Evolutionary conservation across 1,140 invertebrate species (phyloP), one percentile per base, ranked within the genome.

Genomic region (Drosophila suzukii): DNA sequence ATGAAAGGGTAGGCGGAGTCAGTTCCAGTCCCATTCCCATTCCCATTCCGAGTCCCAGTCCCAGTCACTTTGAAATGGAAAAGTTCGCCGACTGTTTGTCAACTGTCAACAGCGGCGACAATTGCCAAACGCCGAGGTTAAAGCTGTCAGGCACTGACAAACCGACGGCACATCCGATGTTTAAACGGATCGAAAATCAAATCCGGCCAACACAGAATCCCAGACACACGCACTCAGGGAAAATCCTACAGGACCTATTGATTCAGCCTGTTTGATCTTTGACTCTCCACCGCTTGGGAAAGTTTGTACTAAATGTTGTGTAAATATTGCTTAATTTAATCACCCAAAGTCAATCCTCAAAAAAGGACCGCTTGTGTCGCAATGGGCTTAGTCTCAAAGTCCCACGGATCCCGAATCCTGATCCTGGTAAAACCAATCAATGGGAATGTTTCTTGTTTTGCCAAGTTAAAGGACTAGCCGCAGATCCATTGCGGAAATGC

Each of bases 301-400:
- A 85, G 75, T 85, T 68, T 65, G 50, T 62, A 55, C 46, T 71
- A 63, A 73, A 55, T 57, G 17, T 79, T 89, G 76, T 62, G 58
- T 62, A 83, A 83, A 86, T 86, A 86, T 86, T 86, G 59, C 82
- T 50, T 79, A 86, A 83, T 89, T 83, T 73, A 66, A 70, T 55
- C 61, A 47, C 68, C 57, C 68, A 50, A 66, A 66, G 63, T 66
- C 63, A 66, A 50, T 60, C 67, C 57, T 32, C 34, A 27, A 32
- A 50, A 50, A 17, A 27, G 32, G n/a, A 38, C 17, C 30, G 62
- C 34, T 68, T 73, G 56, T 73, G 47, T 74, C 70, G 70, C 70
- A 73, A 73, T 74, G 56, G 68, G 68, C 49, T 73, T 73, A 60
- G 46, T 41, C 20, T n/a, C 3, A 10, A 39, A 11, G 10, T 17